Base-by-base conservation (phyloP, 2,888 invertebrate species). In the Zhuqinia jingwanae region DNA sequence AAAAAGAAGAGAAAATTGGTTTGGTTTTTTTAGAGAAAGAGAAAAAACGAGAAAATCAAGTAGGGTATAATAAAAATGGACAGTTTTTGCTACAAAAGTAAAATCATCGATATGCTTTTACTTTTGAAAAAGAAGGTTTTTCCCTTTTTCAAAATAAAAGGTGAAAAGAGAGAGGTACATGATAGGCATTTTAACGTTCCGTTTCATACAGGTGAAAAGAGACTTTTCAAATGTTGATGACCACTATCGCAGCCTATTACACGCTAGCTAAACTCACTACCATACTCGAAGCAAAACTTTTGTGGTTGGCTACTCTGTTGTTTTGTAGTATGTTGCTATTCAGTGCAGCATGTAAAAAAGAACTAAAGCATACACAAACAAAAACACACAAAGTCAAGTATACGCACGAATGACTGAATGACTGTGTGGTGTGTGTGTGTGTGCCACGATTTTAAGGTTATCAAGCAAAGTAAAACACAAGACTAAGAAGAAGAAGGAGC, bases 151-250 rank as follows among this genome's bases (percentile, higher is more conserved):
- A n/a, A n/a, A n/a, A n/a, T n/a, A 53, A 50, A 73, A 36, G 36
- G 36, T 36, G 73, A 73, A 50, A 45, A 47, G 45, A 47, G 47
- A 47, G 45, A 50, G n/a, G n/a, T n/a, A n/a, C n/a, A n/a, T n/a
- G n/a, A n/a, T n/a, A n/a, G n/a, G n/a, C n/a, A n/a, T n/a, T n/a
- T n/a, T n/a, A n/a, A n/a, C n/a, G n/a, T n/a, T n/a, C n/a, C n/a
- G 27, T n/a, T 75, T 75, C 73, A 75, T 53, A 53, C 73, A 75
- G 73, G 73, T 75, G 73, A 75, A 75, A 75, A 75, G 36, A 30
- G 73, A 75, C 53, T 73, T 27, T 27, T 75, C 50, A 75, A 75
- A 75, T 75, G 73, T 75, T 75, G 73, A 75, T 75, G 53, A 75
- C 73, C 73, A 53, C 73, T 36, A 75, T n/a, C n/a, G n/a, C n/a